Evolutionary conservation across 2,888 invertebrate genomes (phyloP), one percentile per base, ranked within the genome.

Genomic region (Mechanitis mazaeus): DNA sequence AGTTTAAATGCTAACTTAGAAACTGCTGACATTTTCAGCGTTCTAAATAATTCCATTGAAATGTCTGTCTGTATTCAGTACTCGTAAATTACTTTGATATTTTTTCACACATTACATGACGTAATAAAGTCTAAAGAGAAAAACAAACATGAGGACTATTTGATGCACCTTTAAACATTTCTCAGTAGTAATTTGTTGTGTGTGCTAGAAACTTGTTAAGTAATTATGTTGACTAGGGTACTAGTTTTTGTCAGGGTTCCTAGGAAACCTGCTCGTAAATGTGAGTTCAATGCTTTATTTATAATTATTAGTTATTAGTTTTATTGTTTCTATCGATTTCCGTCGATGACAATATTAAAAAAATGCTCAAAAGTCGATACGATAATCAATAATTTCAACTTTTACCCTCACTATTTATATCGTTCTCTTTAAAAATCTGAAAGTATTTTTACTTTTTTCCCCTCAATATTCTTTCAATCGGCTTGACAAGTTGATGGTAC

Each of bases 61-160:
- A 42, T 42, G 9, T 9, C 9, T 42, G 9, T 42, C 9, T 42
- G 11, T 42, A 47, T 56, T 55, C 47, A 55, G 47, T 55, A 20
- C 9, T 28, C 28, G 56, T 47, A 46, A 65, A 64, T 60, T 54
- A 56, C 7, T 42, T 9, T 42, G 35, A 35, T 35, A 35, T 71
- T 71, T 71, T 65, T 71, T 70, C 65, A 71, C 71, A 73, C 67
- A 68, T 69, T 54, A 28, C 31, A 74, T 84, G 82, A 84, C 80
- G 77, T 84, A 84, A 83, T 69, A 57, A 12, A 59, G 63, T 65
- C 60, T 72, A 70, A 71, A 72, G 69, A 67, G 66, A 63, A 71
- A 72, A 63, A 69, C 71, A 75, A 75, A 76, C 73, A 80, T 56
- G 56, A 55, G 53, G 58, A 60, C 28, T 63, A 31, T 59, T 60